These are phyloP conservation scores for Discoglossus pictus DNA, from an alignment of 2,797 vertebrate genomes.

Conservation along the genomic window DNA sequence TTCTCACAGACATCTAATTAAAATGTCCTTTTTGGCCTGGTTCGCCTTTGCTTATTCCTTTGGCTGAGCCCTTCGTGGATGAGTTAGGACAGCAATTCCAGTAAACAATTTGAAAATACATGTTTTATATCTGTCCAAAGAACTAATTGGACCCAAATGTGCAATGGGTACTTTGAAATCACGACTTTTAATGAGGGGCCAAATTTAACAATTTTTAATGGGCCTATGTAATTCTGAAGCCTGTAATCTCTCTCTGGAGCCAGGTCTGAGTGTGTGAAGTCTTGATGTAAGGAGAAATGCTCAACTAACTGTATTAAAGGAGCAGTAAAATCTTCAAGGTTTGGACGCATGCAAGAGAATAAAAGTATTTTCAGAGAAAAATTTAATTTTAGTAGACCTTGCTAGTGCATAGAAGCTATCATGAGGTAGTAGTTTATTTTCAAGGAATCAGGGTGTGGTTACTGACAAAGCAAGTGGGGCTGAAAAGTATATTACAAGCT, in stretches of 20 bases:
- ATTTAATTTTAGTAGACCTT: too few species aligned
- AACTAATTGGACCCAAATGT: slow-evolving; percentile 45
- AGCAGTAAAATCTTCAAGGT: too few species aligned
- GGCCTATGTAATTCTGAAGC: slow-evolving; percentile 8
- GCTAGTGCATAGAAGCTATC: too few species aligned
- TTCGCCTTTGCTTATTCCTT: slow-evolving; percentile 3
- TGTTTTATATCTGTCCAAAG: slow-evolving; percentile 40
- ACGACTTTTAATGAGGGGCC: slow-evolving; percentile 16
- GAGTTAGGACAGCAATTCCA: slow-evolving; percentile 28
- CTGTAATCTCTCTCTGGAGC: not conserved
- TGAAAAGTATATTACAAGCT: too few species aligned
- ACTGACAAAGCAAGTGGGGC: too few species aligned
- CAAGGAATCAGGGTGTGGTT: too few species aligned
- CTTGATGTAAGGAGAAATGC: too few species aligned
- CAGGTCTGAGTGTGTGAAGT: too few species aligned
- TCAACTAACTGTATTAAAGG: too few species aligned
- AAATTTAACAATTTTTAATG: slow-evolving; percentile 6
- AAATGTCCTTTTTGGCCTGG: slow-evolving; percentile 19
- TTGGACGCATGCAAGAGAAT: too few species aligned
- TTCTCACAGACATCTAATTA: slow-evolving; percentile 27
- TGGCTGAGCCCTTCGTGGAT: slow-evolving; percentile 15
- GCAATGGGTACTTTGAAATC: slow-evolving; percentile 26
- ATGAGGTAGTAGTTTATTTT: too few species aligned
- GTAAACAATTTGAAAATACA: slow-evolving; percentile 31
- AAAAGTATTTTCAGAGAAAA: too few species aligned